Evolutionary conservation across 2,113 vertebrate species (phyloP).

Genomic region (Gallinago jamesoni): DNA sequence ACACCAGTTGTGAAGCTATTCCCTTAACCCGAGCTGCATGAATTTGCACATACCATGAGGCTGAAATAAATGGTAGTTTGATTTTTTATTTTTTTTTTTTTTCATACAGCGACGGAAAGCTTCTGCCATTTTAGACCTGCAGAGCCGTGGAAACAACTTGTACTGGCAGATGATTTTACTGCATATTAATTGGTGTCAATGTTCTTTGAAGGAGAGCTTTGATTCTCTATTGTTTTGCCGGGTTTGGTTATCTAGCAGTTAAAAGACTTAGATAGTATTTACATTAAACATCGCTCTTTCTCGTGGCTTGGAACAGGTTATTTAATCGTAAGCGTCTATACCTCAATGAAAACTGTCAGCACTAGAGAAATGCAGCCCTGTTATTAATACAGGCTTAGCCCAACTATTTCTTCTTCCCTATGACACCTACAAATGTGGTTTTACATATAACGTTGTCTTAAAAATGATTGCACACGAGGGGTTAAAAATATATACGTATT

Average conservation of each 20-base stretch:
- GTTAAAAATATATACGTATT: neutral
- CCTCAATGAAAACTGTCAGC: conserved; percentile 53
- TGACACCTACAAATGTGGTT: neutral
- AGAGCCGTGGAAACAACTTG: conserved; percentile 26
- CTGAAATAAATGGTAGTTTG: conserved; percentile 73
- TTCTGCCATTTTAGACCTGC: conserved; percentile 75
- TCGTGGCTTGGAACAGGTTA: conserved; percentile 55
- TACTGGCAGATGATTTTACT: conserved; percentile 1
- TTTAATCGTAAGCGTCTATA: conserved; percentile 56
- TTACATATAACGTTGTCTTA: neutral
- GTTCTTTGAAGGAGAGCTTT: conserved; percentile 25
- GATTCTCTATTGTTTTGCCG: conserved; percentile 54
- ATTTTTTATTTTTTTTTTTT: conserved; percentile 5
- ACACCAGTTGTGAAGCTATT: conserved; percentile 81
- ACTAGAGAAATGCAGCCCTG: conserved; percentile 55
- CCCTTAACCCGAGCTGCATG: conserved; percentile 76
- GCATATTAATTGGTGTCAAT: neutral
- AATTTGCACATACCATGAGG: conserved; percentile 78
- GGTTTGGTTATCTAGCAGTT: conserved; percentile 57
- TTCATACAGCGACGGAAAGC: conserved; percentile 57
- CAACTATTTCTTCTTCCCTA: conserved; percentile 44
- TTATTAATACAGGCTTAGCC: conserved; percentile 53
- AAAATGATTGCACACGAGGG: neutral
- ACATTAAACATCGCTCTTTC: conserved; percentile 22
- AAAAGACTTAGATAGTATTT: conserved; percentile 47